Percentiles rank a stretch among this genome's conserved stretches.
phyloP scores from a whole-genome alignment of 2,797 vertebrate genomes.

The Enteromius treurensis region DNA sequence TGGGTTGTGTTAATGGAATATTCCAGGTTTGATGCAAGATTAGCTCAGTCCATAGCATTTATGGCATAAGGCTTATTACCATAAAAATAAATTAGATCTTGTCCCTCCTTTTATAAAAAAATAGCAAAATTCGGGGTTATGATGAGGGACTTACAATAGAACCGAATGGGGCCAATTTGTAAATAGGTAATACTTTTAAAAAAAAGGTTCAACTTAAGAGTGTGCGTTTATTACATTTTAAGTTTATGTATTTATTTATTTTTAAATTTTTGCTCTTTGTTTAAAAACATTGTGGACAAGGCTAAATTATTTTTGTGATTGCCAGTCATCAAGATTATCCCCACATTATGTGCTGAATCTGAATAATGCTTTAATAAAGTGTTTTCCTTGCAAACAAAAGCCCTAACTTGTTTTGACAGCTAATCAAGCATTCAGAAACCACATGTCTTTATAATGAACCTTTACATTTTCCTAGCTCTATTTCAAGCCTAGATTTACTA shows the following conservation, averaged over 20 bases:
- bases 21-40: not conserved
- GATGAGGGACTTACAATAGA: not conserved
- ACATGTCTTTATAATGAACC: constrained; percentile 7
- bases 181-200: not conserved
- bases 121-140: not conserved
- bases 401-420: constrained; percentile 8
- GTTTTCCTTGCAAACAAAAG: not conserved
- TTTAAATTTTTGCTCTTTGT: not conserved
- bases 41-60: not conserved
- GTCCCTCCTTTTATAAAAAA: not conserved
- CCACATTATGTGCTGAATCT: not conserved
- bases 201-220: not conserved
- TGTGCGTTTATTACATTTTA: not conserved
- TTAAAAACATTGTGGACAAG: not conserved
- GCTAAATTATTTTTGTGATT: not conserved
- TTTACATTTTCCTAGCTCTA: not conserved
- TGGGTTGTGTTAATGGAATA: not conserved
- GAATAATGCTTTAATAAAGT: constrained; percentile 8
- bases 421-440: constrained; percentile 15
- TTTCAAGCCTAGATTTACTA: not conserved
- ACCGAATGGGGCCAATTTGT: not conserved
- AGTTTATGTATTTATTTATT: not conserved
- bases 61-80: not conserved
- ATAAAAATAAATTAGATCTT: no score
- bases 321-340: not conserved